A percentile compares a stretch with the other conserved stretches of the same genome.
Evolutionary conservation across 92 coral and sea anemone genomes (phyloP).

Genomic region (Diadumene lineata): DNA sequence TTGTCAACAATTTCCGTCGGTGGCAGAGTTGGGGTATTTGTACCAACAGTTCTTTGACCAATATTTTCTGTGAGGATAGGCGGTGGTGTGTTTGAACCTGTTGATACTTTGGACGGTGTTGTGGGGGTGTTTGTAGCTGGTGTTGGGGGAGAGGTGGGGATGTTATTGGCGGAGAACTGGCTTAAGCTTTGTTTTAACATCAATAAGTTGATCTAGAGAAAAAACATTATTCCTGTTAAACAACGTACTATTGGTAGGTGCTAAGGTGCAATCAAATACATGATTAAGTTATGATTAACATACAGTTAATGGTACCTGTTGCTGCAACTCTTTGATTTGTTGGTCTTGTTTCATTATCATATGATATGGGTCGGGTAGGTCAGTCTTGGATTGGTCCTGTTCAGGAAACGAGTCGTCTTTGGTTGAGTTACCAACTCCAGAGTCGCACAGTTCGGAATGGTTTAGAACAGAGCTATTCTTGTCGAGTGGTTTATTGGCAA

Average conservation of each 20-base stretch:
- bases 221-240: too few species aligned
- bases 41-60: background rate
- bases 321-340: slow-evolving; percentile 67
- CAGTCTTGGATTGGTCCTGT: background rate
- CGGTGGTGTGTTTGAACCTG: background rate
- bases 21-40: background rate
- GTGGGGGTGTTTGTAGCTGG: slow-evolving; percentile 28
- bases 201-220: slow-evolving; percentile 52
- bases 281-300: background rate
- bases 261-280: background rate
- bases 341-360: slow-evolving; percentile 63
- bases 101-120: background rate
- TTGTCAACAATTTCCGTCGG: background rate
- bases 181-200: slow-evolving; percentile 55
- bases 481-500: background rate
- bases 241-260: too few species aligned
- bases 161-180: slow-evolving; percentile 32
- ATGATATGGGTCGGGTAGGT: slow-evolving; percentile 43
- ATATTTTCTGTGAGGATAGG: background rate
- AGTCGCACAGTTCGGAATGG: slow-evolving; percentile 19
- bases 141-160: slow-evolving; percentile 71
- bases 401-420: slow-evolving; percentile 17
- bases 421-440: slow-evolving; percentile 37
- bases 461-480: background rate
- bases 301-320: slow-evolving; percentile 45